Evolutionary conservation across 2,888 invertebrate species (phyloP), one percentile per base, ranked within the genome.

Genomic region (Troides aeacus): DNA sequence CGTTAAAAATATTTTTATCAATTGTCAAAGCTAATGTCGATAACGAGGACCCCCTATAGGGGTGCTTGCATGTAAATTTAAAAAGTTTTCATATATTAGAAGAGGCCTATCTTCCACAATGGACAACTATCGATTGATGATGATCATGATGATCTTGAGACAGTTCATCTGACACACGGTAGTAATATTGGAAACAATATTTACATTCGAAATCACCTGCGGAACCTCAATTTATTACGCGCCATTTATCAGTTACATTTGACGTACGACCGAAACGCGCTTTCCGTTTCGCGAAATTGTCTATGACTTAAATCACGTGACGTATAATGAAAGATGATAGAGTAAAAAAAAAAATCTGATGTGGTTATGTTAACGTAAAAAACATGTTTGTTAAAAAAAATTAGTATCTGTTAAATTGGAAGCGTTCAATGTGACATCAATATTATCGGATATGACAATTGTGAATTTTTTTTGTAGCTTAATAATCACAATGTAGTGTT

Each of bases 361-460:
- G 39, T 10, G 7, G 7, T 46, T 4, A 15, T 12, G 46, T 46
- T 1, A 46, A 46, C 30, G 30, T 30, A 30, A 30, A 24, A 30
- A 30, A 30, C 30, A 30, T 30, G 5, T 53, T 53, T n/a, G 53
- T 50, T 15, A 50, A 50, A 53, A n/a, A 53, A 53, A n/a, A 53
- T n/a, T 53, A 12, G 4, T 12, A 12, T 53, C 7, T 18, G 53
- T 18, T 53, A 53, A 53, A 18, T 53, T 8, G 18, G n/a, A 53
- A 53, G 18, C 18, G 6, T 53, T 53, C 53, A 53, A 50, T 46
- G 3, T 58, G n/a, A 58, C 21, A 23, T 50, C 57, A 63, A 57
- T 46, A 60, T 62, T 39, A 39, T 23, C 50, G 63, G 30, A 62
- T 12, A 57, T 62, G 36, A 50, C 62, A 50, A 61, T 62, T 58